phyloP scores from a whole-genome alignment of 2,888 invertebrate genomes.

The Tinea pellionella region DNA sequence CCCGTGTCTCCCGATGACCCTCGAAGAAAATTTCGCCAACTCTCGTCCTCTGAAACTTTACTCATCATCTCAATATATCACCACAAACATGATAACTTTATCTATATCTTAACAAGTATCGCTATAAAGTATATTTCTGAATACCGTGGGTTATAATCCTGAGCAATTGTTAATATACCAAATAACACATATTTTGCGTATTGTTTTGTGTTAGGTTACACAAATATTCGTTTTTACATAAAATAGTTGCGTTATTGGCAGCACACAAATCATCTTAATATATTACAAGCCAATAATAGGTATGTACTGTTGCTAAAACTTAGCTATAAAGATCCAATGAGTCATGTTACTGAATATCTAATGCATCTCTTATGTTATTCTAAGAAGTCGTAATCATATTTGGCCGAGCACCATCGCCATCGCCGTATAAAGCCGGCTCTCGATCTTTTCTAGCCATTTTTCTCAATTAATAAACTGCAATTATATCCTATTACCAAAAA shows the following conservation, averaged over 20 bases:
- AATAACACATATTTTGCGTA: too few species aligned
- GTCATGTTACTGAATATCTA: conserved; percentile 10
- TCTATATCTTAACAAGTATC: background rate
- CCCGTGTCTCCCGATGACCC: conserved; percentile 34
- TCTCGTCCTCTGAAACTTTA: background rate
- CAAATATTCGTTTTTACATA: background rate
- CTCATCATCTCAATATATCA: background rate
- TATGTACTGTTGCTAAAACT: conserved; percentile 14
- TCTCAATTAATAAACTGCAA: background rate
- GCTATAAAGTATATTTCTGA: background rate
- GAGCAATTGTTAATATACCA: background rate
- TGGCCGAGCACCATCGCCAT: background rate
- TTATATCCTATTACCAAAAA: background rate
- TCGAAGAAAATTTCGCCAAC: conserved; percentile 28
- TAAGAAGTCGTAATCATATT: background rate
- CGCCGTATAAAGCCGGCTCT: background rate
- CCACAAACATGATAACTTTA: background rate
- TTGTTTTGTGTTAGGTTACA: too few species aligned
- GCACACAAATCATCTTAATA: background rate
- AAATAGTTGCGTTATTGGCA: background rate
- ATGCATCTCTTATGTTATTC: background rate
- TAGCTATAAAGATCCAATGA: conserved; percentile 10
- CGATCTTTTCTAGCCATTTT: background rate
- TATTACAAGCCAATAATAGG: conserved; percentile 22
- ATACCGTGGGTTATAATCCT: too few species aligned